Evolutionary conservation across 1,140 invertebrate species (phyloP).

Genomic region (Radopholus similis): DNA sequence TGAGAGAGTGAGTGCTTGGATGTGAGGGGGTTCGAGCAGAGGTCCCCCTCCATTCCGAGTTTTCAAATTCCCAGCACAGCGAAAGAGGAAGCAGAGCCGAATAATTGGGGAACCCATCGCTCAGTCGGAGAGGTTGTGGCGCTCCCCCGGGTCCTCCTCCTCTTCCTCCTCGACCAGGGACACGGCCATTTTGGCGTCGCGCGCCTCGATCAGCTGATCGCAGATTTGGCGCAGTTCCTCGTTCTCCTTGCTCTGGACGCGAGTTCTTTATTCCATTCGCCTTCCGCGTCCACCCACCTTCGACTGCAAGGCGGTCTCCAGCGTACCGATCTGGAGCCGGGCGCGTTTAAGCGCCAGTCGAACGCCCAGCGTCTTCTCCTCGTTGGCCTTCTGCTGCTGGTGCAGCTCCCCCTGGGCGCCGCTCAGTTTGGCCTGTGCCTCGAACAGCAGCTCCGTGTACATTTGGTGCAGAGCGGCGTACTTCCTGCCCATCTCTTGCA

Average conservation of each 20-base stretch:
- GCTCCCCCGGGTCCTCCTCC: background rate
- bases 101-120: slow-evolving; percentile 64
- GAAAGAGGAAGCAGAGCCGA: slow-evolving; percentile 68
- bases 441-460: slow-evolving; percentile 18
- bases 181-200: too few relatives aligned
- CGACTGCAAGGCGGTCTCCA: slow-evolving; percentile 5
- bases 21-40: too few relatives aligned
- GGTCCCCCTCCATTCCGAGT: background rate
- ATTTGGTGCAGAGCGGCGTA: slow-evolving; percentile 21
- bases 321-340: slow-evolving; percentile 10
- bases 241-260: slow-evolving; percentile 22
- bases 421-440: slow-evolving; percentile 16
- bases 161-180: too few relatives aligned
- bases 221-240: slow-evolving; percentile 22
- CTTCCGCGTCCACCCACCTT: slow-evolving; percentile 5
- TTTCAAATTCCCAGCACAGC: slow-evolving; percentile 69
- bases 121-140: slow-evolving; percentile 62
- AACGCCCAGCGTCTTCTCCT: slow-evolving; percentile 15
- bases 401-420: slow-evolving; percentile 12
- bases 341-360: slow-evolving; percentile 14
- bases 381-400: slow-evolving; percentile 3
- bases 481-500: slow-evolving; percentile 15
- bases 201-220: slow-evolving; percentile 16
- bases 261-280: background rate
- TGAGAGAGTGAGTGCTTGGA: too few relatives aligned